These are phyloP conservation scores for Sebastes dallii DNA, from an alignment of 2,797 vertebrate species.

Conservation along the genomic window DNA sequence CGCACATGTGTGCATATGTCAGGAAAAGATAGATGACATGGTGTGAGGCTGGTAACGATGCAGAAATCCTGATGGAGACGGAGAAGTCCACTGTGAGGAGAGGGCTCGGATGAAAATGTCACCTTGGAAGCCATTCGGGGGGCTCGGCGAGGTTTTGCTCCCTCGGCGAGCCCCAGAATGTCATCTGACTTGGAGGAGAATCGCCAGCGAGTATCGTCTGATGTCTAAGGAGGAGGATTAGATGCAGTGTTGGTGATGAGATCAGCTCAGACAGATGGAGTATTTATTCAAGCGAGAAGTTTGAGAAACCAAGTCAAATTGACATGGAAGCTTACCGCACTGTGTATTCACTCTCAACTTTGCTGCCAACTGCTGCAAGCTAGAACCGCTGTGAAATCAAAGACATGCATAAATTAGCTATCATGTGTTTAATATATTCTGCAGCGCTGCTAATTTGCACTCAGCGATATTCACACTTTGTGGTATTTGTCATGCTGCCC, in stretches of 20 bases:
- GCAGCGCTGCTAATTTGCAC: constrained; percentile 37
- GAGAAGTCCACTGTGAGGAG: constrained; percentile 7
- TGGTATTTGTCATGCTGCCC: constrained; percentile 29
- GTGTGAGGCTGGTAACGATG: constrained; percentile 10
- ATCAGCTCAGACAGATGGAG: constrained; percentile 74
- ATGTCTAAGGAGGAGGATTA: constrained; percentile 68
- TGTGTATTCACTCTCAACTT: constrained; percentile 39
- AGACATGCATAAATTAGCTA: constrained; percentile 40
- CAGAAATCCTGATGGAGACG: neutral
- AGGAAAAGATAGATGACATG: constrained; percentile 39
- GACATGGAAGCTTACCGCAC: constrained; percentile 43
- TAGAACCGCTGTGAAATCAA: constrained; percentile 27
- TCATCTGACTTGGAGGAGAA: constrained; percentile 48
- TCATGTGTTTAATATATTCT: constrained; percentile 45
- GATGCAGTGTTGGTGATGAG: constrained; percentile 65
- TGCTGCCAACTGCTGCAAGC: constrained; percentile 46
- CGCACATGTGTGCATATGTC: constrained; percentile 37
- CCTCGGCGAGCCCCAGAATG: constrained; percentile 30
- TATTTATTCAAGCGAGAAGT: constrained; percentile 62
- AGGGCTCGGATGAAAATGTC: constrained; percentile 47
- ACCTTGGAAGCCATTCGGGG: constrained; percentile 42
- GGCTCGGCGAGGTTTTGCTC: constrained; percentile 29
- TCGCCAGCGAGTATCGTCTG: constrained; percentile 32
- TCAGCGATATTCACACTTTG: constrained; percentile 15
- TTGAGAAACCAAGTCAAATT: constrained; percentile 61